Conservation (phyloP, 1,140 invertebrate genomes). For the Nasonia longicornis region DNA sequence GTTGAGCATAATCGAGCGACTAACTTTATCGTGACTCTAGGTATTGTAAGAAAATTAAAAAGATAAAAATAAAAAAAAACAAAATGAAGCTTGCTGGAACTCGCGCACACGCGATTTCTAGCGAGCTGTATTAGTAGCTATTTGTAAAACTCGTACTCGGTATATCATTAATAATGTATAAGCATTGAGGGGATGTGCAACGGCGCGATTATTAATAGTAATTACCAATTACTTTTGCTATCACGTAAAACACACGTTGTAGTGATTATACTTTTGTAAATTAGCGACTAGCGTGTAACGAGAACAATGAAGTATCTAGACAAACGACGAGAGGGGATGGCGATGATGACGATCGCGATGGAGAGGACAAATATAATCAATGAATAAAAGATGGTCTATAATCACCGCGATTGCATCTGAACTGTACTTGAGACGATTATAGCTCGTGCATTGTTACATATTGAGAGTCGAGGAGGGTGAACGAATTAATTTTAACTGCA, state of each 20-base stretch:
- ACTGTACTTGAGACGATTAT: conserved; percentile 30
- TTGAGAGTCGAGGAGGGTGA: background rate
- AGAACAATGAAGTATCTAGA: conserved; percentile 25
- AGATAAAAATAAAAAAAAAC: background rate
- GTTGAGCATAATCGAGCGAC: background rate
- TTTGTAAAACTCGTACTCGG: conserved; percentile 33
- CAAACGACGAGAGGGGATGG: background rate
- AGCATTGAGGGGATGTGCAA: background rate
- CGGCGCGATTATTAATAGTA: conserved; percentile 6
- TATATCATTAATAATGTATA: conserved; percentile 13
- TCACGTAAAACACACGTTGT: conserved; percentile 13
- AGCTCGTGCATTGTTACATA: conserved; percentile 16
- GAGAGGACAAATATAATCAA: conserved; percentile 17
- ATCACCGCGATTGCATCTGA: conserved; percentile 2
- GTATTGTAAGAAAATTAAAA: background rate
- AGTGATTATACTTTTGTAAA: conserved; percentile 44
- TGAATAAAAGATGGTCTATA: conserved; percentile 10
- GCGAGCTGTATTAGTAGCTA: background rate
- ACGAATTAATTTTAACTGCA: conserved; percentile 30
- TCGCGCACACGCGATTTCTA: background rate
- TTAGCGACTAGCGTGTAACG: conserved; percentile 18
- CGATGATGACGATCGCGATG: background rate
- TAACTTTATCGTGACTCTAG: conserved; percentile 2
- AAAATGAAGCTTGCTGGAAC: background rate
- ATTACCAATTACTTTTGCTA: conserved; percentile 39